These are phyloP conservation scores for Poeciliopsis turrubarensis DNA, from an alignment of 2,113 vertebrate genomes.

Conservation along the genomic window DNA sequence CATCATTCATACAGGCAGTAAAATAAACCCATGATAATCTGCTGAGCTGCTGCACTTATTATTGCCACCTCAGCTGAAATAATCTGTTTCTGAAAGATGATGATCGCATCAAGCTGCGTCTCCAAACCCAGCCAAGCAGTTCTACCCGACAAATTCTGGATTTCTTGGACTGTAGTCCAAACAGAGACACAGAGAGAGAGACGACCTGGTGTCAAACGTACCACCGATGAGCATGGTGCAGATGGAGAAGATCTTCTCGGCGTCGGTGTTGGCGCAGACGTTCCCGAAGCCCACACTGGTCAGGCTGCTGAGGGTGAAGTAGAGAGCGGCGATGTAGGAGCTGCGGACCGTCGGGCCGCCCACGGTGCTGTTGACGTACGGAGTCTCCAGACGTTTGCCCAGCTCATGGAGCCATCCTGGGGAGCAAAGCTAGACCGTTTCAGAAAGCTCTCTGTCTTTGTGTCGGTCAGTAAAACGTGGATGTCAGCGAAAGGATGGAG, in stretches of 20 bases:
- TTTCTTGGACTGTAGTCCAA: slow-evolving; percentile 16
- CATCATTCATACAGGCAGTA: slow-evolving; percentile 2
- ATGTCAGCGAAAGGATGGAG: neutral
- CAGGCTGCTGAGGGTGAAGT: slow-evolving; percentile 98
- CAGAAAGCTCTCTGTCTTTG: neutral
- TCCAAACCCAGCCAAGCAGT: slow-evolving; percentile 45
- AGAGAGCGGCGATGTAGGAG: slow-evolving; percentile 93
- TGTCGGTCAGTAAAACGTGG: slow-evolving; percentile 1
- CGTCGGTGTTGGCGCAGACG: slow-evolving; percentile 93
- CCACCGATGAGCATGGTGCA: slow-evolving; percentile 97
- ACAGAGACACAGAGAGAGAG: slow-evolving; percentile 19
- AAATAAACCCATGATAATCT: slow-evolving; percentile 11
- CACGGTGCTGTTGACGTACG: slow-evolving; percentile 88
- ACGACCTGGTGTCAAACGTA: slow-evolving; percentile 69
- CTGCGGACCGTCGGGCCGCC: slow-evolving; percentile 91
- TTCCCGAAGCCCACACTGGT: slow-evolving; percentile 98
- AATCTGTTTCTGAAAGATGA: slow-evolving; percentile 32
- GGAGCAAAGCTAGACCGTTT: neutral
- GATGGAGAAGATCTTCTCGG: slow-evolving; percentile 97
- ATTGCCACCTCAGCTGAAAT: slow-evolving; percentile 46
- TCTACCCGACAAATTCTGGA: slow-evolving; percentile 42
- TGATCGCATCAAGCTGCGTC: slow-evolving; percentile 37
- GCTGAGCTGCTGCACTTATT: slow-evolving; percentile 18
- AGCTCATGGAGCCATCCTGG: slow-evolving; percentile 95
- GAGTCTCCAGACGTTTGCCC: slow-evolving; percentile 91